Evolutionary conservation across 2,797 vertebrate species (phyloP).

Genomic region (Lacerta viridis): DNA sequence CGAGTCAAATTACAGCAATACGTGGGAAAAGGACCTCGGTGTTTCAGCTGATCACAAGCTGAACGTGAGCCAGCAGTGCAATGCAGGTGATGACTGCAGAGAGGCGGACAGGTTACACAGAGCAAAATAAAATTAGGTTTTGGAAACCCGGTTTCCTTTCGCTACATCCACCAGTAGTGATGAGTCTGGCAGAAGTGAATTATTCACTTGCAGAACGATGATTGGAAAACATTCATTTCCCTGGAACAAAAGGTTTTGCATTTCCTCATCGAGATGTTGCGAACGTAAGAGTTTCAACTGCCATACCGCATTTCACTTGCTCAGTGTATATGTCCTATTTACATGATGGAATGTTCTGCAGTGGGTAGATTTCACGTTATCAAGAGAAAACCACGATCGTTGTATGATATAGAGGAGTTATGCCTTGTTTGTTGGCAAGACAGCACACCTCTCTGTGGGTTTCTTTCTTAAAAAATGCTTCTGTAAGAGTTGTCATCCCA

Average conservation of each 20-base stretch:
- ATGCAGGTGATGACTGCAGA: too few relatives aligned
- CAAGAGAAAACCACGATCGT: neutral
- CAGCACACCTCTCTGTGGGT: too few relatives aligned
- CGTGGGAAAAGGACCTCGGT: too few relatives aligned
- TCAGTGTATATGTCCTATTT: neutral
- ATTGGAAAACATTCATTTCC: neutral
- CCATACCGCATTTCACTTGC: neutral
- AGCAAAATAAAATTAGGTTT: too few relatives aligned
- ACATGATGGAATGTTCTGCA: neutral
- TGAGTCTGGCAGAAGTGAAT: neutral
- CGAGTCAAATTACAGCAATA: neutral
- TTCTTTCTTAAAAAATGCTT: neutral
- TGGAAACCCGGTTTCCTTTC: too few relatives aligned
- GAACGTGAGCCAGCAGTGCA: too few relatives aligned
- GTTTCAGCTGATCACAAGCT: too few relatives aligned
- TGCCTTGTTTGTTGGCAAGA: neutral
- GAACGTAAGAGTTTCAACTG: neutral
- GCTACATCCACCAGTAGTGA: too few relatives aligned
- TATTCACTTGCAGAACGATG: neutral
- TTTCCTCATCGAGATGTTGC: neutral
- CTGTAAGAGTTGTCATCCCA: constrained; percentile 12
- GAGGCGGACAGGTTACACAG: too few relatives aligned
- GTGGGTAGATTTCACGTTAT: neutral
- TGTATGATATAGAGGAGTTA: neutral
- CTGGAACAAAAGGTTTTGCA: neutral